Evolutionary conservation across 2,113 vertebrate genomes (phyloP).

Genomic region (human (Homo sapiens)): DNA sequence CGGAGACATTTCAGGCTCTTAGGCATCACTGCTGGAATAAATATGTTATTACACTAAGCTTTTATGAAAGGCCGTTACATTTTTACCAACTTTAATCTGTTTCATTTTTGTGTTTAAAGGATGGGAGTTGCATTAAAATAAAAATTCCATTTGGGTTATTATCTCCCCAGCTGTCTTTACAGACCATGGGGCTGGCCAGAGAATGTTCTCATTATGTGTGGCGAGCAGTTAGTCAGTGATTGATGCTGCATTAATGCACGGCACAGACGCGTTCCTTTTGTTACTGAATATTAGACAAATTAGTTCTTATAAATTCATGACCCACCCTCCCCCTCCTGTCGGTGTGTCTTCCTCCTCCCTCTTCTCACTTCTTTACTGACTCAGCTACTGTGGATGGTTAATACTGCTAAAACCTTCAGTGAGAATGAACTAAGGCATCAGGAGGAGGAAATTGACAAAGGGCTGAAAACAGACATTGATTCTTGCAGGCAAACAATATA

Average conservation of each 20-base stretch:
- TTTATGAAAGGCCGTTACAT: constrained; percentile 60
- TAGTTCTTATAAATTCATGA: constrained; percentile 85
- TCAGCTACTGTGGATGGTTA: constrained; percentile 69
- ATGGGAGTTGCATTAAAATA: constrained; percentile 80
- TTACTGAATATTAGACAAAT: constrained; percentile 92
- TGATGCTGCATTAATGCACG: constrained; percentile 87
- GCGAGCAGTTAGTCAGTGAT: constrained; percentile 88
- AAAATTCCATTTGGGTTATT: constrained; percentile 77
- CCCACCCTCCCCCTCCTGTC: constrained; percentile 51
- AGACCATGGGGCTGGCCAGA: constrained; percentile 77
- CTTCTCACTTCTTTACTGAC: background rate
- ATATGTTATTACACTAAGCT: constrained; percentile 35
- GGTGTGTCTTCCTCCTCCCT: background rate
- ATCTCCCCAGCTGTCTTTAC: constrained; percentile 81
- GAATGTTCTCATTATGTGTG: constrained; percentile 84
- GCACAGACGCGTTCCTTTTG: constrained; percentile 84
- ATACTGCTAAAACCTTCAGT: constrained; percentile 81
- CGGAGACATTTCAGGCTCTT: constrained; percentile 11
- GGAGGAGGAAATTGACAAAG: constrained; percentile 65
- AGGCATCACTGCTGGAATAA: constrained; percentile 47
- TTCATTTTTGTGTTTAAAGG: constrained; percentile 79
- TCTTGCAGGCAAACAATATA: constrained; percentile 46
- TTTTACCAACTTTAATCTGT: constrained; percentile 67
- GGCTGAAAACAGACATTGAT: constrained; percentile 56
- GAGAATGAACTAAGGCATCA: background rate